These are phyloP conservation scores for Pachymerium ferrugineum DNA, from an alignment of 2,888 invertebrate genomes.

Conservation along the genomic window DNA sequence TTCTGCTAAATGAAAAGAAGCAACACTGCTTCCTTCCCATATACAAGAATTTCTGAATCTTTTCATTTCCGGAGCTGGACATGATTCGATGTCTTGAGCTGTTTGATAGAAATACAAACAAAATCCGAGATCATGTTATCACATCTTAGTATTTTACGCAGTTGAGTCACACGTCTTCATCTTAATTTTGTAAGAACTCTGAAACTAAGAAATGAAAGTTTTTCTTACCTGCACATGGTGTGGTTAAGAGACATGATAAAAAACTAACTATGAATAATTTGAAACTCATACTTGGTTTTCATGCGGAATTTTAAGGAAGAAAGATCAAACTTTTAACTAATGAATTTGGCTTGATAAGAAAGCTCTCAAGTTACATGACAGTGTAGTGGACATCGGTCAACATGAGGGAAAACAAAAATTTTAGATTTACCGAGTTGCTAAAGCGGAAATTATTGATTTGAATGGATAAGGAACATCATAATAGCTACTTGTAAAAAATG, in stretches of 20 bases:
- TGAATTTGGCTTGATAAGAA: conserved; percentile 6
- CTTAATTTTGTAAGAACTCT: no score
- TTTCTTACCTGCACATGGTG: neutral
- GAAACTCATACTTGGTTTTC: neutral
- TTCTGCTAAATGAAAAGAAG: neutral
- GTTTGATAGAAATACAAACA: neutral
- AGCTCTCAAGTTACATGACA: neutral
- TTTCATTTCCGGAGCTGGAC: conserved; percentile 15
- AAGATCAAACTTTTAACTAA: neutral
- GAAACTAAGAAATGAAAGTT: neutral
- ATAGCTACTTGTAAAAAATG: no score
- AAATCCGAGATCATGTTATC: neutral
- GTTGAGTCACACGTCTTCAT: no score
- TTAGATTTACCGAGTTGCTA: no score
- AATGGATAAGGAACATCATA: no score
- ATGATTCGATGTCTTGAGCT: neutral
- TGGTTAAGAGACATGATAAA: neutral
- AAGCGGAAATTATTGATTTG: no score
- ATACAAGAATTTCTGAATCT: neutral
- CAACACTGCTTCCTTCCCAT: neutral
- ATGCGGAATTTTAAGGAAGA: neutral
- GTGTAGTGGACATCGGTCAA: neutral
- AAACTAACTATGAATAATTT: neutral
- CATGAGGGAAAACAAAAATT: neutral
- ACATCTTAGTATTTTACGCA: neutral